Evolutionary conservation across 1,140 invertebrate genomes (phyloP), one percentile per base, ranked within the genome.

Genomic region (Penaeus japonicus): DNA sequence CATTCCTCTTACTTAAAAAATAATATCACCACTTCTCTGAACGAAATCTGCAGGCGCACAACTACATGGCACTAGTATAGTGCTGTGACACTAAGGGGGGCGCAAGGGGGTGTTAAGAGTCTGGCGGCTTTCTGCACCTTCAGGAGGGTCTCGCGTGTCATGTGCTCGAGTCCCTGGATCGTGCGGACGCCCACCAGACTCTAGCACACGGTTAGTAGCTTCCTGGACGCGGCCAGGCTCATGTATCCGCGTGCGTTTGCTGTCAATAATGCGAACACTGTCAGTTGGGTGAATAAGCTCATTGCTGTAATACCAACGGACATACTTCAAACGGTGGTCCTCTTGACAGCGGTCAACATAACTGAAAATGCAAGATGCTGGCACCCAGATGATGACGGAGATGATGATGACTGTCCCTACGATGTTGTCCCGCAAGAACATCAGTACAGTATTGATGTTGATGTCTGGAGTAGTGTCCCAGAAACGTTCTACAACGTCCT

Each of bases 381-480:
- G 97, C 91, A 98, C 96, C 98, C 98, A 99, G 78, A 98, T 94
- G n/a, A 98, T 93, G 24, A 97, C 95, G 17, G 97, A 97, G 57
- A 97, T 94, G 17, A 98, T 94, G 77, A 98, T 96, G 27, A 98
- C 96, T 2, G 97, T 96, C 65, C 97, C 97, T 18, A 98, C 95
- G 92, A 98, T 96, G 91, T 98, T 98, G 92, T 97, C 96, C 91
- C 96, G 95, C 54, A 98, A 93, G 92, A 97, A 97, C 88, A 96
- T 93, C 90, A 98, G 93, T 20, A 98, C 96, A 92, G 97, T 97
- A 91, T 98, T 98, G 57, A 98, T 97, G 91, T 98, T 98, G 55
- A 98, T 98, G 91, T 98, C 97, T 93, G 98, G 97, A 81, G 98
- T 98, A 35, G 98, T 98, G 92, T 98, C 97, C 97, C 97, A 98